Evolutionary conservation across 2,113 vertebrate genomes (phyloP).

Genomic region (Mobula birostris): DNA sequence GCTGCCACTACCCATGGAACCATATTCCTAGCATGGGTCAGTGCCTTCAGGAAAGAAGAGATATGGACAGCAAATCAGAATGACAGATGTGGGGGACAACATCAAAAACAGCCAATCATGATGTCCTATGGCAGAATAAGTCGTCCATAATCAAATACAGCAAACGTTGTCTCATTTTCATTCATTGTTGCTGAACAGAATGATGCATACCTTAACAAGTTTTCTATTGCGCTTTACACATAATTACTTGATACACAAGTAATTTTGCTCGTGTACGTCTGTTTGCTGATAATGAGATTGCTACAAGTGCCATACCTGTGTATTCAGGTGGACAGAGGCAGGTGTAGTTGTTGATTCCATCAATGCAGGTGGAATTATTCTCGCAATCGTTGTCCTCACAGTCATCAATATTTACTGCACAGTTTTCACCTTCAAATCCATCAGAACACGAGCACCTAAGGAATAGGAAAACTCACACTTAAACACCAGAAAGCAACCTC

Average conservation of each 20-base stretch:
- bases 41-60: background rate
- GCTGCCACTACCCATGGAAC: background rate
- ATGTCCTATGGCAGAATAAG: background rate
- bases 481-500: background rate
- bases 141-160: slow-evolving; percentile 42
- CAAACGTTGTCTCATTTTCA: slow-evolving; percentile 16
- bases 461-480: slow-evolving; percentile 17
- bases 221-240: slow-evolving; percentile 37
- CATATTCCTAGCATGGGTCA: background rate
- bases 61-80: background rate
- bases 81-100: background rate
- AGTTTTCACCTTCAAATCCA: slow-evolving; percentile 88
- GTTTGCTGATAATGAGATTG: slow-evolving; percentile 38
- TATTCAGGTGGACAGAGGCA: slow-evolving; percentile 93
- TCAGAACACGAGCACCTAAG: slow-evolving; percentile 87
- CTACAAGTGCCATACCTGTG: slow-evolving; percentile 70
- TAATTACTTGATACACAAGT: background rate
- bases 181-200: background rate
- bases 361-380: slow-evolving; percentile 94
- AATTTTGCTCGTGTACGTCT: background rate
- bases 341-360: slow-evolving; percentile 97
- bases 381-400: slow-evolving; percentile 98
- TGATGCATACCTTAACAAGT: background rate
- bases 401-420: slow-evolving; percentile 92
- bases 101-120: background rate